These are phyloP conservation scores for Lithobates pipiens DNA, from an alignment of 2,797 vertebrate genomes.

Conservation along the genomic window DNA sequence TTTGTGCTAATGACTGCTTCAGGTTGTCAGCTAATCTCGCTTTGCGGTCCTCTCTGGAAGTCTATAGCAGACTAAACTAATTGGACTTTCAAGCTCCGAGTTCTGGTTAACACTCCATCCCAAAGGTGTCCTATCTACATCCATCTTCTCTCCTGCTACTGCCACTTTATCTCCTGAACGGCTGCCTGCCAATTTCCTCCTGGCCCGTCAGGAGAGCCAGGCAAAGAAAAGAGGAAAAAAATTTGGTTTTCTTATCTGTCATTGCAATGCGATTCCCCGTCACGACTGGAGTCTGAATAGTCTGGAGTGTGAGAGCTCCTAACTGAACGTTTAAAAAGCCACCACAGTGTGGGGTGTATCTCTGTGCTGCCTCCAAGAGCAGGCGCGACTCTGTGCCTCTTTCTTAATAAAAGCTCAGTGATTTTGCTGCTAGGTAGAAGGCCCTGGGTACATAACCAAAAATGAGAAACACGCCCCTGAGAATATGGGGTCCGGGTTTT, in stretches of 20 bases:
- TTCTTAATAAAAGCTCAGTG: conserved; percentile 3
- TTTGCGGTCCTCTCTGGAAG: not conserved
- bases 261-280: conserved; percentile 27
- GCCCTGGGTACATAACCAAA: not conserved
- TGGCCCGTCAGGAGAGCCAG: conserved; percentile 33
- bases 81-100: conserved; percentile 32
- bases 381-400: not conserved
- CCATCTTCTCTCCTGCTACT: conserved; percentile 26
- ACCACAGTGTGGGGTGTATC: not conserved
- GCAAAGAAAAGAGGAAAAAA: conserved; percentile 5
- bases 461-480: not conserved
- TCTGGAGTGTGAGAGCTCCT: conserved; percentile 11
- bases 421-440: conserved; percentile 6
- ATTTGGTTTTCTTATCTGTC: conserved; percentile 46
- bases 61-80: conserved; percentile 29
- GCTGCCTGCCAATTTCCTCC: conserved; percentile 49
- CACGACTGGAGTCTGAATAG: conserved; percentile 25
- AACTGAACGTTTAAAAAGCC: conserved; percentile 22
- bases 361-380: not conserved
- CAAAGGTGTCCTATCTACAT: conserved; percentile 46
- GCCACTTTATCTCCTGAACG: conserved; percentile 53
- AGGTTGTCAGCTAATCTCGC: conserved; percentile 36
- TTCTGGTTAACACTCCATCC: conserved; percentile 21
- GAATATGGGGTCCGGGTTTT: not conserved
- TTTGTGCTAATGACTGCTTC: conserved; percentile 20